Conservation (phyloP, 1,140 invertebrate species). For the Bicyclus anynana region DNA sequence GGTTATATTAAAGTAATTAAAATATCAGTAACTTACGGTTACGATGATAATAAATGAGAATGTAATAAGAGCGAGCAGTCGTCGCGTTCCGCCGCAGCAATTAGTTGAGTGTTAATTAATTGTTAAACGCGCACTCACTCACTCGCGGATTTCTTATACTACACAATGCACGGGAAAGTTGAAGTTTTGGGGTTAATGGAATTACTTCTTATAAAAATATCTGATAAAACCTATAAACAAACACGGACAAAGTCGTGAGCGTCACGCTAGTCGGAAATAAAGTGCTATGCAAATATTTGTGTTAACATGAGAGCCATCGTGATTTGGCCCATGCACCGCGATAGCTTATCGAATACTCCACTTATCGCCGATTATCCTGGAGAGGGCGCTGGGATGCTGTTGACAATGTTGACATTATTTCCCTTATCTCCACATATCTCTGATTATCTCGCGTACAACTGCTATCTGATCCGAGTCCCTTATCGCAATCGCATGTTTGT, state of each 20-base stretch:
- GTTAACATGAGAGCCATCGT: background rate
- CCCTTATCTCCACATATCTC: background rate
- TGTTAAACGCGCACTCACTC: background rate
- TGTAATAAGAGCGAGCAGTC: background rate
- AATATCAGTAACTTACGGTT: background rate
- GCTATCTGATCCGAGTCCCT: background rate
- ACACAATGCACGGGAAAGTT: background rate
- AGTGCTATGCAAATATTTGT: background rate
- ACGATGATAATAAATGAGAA: background rate
- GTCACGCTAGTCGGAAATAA: background rate
- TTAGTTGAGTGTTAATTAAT: background rate
- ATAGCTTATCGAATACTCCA: background rate
- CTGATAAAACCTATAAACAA: too few species aligned
- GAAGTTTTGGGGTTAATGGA: background rate
- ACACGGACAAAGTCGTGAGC: background rate
- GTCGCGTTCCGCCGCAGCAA: background rate
- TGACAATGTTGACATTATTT: conserved; percentile 14
- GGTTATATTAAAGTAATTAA: too few species aligned
- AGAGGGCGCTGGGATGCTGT: conserved; percentile 20
- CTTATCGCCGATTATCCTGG: conserved; percentile 22
- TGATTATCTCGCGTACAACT: background rate
- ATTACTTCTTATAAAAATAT: too few species aligned
- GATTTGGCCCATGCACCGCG: background rate
- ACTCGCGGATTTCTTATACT: background rate
- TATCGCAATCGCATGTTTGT: background rate